phyloP scores from a whole-genome alignment of 2,113 vertebrate species.

The Leucoraja erinaceus region DNA sequence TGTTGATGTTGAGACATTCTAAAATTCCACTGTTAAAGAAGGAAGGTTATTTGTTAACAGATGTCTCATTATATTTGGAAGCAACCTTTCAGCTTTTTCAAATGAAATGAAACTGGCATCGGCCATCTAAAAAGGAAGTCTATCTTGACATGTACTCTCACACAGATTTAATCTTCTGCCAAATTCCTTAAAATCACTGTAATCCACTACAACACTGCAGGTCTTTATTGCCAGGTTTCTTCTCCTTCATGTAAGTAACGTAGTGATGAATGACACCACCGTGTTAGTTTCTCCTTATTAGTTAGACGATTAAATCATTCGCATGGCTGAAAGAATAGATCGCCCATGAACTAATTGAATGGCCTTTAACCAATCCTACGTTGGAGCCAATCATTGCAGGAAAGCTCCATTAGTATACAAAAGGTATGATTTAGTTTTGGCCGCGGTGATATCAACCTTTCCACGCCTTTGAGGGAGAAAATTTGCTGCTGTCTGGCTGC shows the following conservation, averaged over 20 bases:
- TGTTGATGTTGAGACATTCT: background rate
- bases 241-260: background rate
- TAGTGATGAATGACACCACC: background rate
- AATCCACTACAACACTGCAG: background rate
- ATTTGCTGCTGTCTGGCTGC: background rate
- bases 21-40: background rate
- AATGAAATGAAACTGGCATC: background rate
- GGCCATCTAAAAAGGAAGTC: background rate
- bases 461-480: background rate
- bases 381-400: background rate
- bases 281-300: background rate
- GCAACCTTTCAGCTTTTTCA: background rate
- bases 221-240: background rate
- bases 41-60: background rate
- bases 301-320: background rate
- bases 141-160: background rate
- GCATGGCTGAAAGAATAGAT: background rate
- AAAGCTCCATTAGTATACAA: background rate
- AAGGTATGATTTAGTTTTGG: background rate
- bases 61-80: background rate
- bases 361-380: background rate
- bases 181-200: conserved; percentile 2
- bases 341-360: background rate
- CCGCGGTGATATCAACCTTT: background rate
- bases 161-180: conserved; percentile 2